These are phyloP conservation scores for Alethe diademata DNA, from an alignment of 2,113 vertebrate species.

Conservation along the genomic window DNA sequence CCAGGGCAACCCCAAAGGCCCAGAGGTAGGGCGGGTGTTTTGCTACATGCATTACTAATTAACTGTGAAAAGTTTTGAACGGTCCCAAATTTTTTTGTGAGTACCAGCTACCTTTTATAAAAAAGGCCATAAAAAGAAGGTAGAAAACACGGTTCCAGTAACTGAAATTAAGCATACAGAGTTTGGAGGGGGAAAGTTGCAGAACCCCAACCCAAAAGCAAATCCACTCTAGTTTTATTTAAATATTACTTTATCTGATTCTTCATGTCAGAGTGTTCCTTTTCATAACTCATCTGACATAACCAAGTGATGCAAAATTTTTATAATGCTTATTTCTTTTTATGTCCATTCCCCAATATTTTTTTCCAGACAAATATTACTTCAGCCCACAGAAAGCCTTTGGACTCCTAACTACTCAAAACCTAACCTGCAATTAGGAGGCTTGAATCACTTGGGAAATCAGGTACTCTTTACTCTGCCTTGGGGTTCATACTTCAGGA, in stretches of 20 bases:
- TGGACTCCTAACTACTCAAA: conserved; percentile 31
- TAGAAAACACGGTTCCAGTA: conserved; percentile 44
- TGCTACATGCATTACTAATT: conserved; percentile 71
- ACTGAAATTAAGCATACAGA: conserved; percentile 36
- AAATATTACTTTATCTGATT: background rate
- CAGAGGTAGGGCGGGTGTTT: conserved; percentile 68
- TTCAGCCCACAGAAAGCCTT: conserved; percentile 29
- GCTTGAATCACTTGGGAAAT: conserved; percentile 36
- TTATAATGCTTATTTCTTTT: conserved; percentile 9
- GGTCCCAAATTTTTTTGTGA: conserved; percentile 56
- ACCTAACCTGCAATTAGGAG: conserved; percentile 37
- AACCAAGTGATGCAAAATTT: conserved; percentile 26
- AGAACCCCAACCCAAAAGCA: background rate
- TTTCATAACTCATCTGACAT: conserved; percentile 48
- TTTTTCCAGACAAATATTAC: conserved; percentile 42
- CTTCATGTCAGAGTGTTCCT: background rate
- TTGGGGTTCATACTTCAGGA: conserved; percentile 24
- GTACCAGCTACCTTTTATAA: conserved; percentile 68
- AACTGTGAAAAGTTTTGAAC: conserved; percentile 72
- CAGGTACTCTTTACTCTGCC: conserved; percentile 16
- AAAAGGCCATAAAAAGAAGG: conserved; percentile 45
- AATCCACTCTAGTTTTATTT: background rate
- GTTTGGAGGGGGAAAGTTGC: background rate
- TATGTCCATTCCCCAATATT: background rate
- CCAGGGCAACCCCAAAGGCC: conserved; percentile 61